Evolutionary conservation across 2,888 invertebrate species (phyloP), one percentile per base, ranked within the genome.

Genomic region (Harpalus rufipes): DNA sequence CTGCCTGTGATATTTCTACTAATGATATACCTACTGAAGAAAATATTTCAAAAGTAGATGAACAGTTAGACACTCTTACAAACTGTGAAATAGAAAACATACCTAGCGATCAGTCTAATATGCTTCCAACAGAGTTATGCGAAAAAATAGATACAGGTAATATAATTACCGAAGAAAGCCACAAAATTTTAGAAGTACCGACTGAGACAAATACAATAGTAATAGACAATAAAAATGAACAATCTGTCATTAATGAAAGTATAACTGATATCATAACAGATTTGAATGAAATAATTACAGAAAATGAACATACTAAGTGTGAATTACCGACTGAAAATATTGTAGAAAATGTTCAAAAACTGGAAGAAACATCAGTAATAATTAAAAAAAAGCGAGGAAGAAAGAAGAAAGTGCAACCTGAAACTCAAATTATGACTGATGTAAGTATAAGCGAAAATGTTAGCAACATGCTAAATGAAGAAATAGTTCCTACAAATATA

Each of bases 61-160:
- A 68, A 68, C 25, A 68, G 25, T 68, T 25, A 68, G 39, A 32
- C 72, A 12, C 32, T 18, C 0, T 61, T 61, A 61, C 14, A 61
- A 61, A 61, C 16, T 8, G 21, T 18, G 61, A 61, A 61, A 5
- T 61, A 18, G 10, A 51, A 51, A 51, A 51, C 10, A 51, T 51
- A 10, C 10, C 44, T 51, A 10, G 1, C 12, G 44, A 51, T 1
- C 44, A 51, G 12, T 12, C 44, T 51, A 51, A 51, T 51, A 51
- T 51, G 5, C 10, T 7, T 51, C 12, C 44, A 51, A 51, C 44
- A 51, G 2, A 12, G 5, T 12, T 12, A 51, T 0, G 12, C 44
- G 44, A 51, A 51, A 51, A 8, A 51, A 0, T 51, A 12, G 44
- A 51, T 3, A 51, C 8, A 8, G 44, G 10, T 51, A 51, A 10